phyloP scores from a whole-genome alignment of 2,113 vertebrate species.

The Gymnogyps californianus region DNA sequence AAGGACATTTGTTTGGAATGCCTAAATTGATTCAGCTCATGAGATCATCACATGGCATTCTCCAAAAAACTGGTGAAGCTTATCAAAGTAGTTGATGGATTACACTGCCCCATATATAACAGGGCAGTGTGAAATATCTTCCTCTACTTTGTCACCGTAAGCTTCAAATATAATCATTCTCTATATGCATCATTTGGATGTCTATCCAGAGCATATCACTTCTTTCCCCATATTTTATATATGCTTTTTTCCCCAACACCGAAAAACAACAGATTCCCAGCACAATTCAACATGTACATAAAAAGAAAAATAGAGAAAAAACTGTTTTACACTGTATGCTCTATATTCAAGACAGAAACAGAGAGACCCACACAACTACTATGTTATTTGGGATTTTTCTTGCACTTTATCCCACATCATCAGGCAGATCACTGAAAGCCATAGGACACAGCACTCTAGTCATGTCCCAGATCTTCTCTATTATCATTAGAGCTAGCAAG shows the following conservation, averaged over 20 bases:
- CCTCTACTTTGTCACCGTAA: conserved; percentile 45
- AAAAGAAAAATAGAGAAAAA: not conserved
- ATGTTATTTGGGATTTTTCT: not conserved
- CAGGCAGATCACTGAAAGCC: not conserved
- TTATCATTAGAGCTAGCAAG: not conserved
- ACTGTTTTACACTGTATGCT: not conserved
- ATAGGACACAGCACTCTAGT: not conserved
- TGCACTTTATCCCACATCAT: not conserved
- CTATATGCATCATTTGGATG: not conserved
- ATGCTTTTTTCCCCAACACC: conserved; percentile 26
- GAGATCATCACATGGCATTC: conserved; percentile 28
- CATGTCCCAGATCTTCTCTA: not conserved
- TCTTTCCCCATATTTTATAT: conserved; percentile 24
- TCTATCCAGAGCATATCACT: not conserved
- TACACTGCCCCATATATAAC: conserved; percentile 41
- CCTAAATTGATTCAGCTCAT: conserved; percentile 55
- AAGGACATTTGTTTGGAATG: conserved; percentile 37
- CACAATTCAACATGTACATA: not conserved
- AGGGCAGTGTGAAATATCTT: conserved; percentile 64
- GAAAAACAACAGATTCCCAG: not conserved
- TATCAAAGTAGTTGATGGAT: conserved; percentile 60
- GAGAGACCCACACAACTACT: not conserved
- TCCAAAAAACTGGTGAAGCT: conserved; percentile 31
- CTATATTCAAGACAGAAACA: not conserved
- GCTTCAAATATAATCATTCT: conserved; percentile 24